Conservation (phyloP, 2,888 invertebrate species). For the Drosophila stalkeri region DNA sequence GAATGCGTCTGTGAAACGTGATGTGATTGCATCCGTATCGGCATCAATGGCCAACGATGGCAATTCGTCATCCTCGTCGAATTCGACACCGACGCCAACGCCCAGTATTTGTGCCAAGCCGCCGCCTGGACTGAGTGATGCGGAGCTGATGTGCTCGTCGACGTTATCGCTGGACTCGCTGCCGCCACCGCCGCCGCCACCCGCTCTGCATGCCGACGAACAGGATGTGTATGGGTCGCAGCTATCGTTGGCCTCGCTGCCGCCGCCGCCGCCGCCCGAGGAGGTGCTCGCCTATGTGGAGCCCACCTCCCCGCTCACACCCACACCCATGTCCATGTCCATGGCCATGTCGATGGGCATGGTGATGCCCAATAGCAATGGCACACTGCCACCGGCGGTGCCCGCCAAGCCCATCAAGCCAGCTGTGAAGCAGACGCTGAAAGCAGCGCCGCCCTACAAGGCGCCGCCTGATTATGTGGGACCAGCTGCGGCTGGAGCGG, state of each 20-base stretch:
- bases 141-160: conserved; percentile 88
- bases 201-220: conserved; percentile 84
- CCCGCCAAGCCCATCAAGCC: conserved; percentile 82
- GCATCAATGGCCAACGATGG: conserved; percentile 23
- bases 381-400: conserved; percentile 75
- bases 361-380: conserved; percentile 66
- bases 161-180: conserved; percentile 92
- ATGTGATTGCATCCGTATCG: conserved; percentile 5
- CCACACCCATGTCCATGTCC: conserved; percentile 49
- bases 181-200: conserved; percentile 91
- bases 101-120: conserved; percentile 84
- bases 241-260: conserved; percentile 89
- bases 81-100: conserved; percentile 85
- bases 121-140: conserved; percentile 41
- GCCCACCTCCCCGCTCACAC: conserved; percentile 36
- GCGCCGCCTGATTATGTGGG: conserved; percentile 85
- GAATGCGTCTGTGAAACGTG: conserved; percentile 42
- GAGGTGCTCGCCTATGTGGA: conserved; percentile 67
- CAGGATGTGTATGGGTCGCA: conserved; percentile 88
- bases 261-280: conserved; percentile 89
- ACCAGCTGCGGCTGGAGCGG: conserved; percentile 21
- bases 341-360: conserved; percentile 22
- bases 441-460: conserved; percentile 85
- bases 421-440: conserved; percentile 72
- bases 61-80: conserved; percentile 81